Base-by-base conservation (phyloP, 2,113 vertebrate species). In the Archocentrus centrarchus region DNA sequence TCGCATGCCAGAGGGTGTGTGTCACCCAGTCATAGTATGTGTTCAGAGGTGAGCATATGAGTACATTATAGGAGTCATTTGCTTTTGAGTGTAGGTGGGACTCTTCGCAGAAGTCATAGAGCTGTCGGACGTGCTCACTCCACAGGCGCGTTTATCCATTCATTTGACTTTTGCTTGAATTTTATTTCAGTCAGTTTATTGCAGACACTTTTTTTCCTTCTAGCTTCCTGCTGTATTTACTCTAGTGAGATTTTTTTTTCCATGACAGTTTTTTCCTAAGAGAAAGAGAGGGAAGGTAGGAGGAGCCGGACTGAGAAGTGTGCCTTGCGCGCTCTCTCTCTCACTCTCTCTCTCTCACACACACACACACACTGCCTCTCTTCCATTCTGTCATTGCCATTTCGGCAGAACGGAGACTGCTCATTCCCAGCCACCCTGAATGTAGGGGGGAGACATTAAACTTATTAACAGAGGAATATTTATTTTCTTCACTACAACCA, bases 311-410 rank as follows among this genome's bases (percentile, higher is more conserved):
- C 83, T 11, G 89, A 89, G 89, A 92, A 92, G 88, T 93, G 93
- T 92, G 88, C 81, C 77, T 93, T 87, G 81, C 89, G 92, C 88
- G 88, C 88, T 90, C 89, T 84, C 86, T 89, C 90, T 81, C 88
- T 80, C 84, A 50, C 83, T 77, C 93, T 79, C 90, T 73, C 93
- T 77, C 88, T 79, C 86, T 11, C 61, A 41, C 75, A 18, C 91
- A 47, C 75, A 18, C 91, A 47, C 83, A 81, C 90, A 88, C 93
- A 11, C 90, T 92, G 90, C 87, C 92, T 92, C 94, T 92, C 94
- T 95, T 95, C 94, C 93, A 93, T 94, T 95, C 95, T 96, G 95
- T 96, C 96, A 96, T 92, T 95, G 95, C 95, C 89, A 93, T 94
- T 89, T 91, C 91, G 93, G 92, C 93, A 88, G 92, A 88, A 89